Evolutionary conservation across 1,140 invertebrate species (phyloP).

Genomic region (Hyles euphorbiae): DNA sequence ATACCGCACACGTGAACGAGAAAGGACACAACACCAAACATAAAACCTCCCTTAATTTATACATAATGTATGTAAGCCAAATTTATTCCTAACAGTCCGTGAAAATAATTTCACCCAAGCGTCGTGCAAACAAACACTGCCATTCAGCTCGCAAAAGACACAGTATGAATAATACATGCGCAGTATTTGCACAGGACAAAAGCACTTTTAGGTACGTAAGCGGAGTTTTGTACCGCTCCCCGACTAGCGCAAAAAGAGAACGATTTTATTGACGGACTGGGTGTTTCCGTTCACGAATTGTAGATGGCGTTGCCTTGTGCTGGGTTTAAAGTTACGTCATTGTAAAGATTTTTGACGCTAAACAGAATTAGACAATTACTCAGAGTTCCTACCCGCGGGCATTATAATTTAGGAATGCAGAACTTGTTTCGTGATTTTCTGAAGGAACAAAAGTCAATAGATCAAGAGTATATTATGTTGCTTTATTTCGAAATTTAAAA

Average conservation of each 20-base stretch:
- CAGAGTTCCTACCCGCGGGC: too few species aligned
- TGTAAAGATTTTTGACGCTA: too few species aligned
- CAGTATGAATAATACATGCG: conserved; percentile 51
- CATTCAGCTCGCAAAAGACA: conserved; percentile 30
- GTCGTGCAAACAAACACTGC: conserved; percentile 13
- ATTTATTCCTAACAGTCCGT: conserved; percentile 2
- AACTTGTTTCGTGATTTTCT: too few species aligned
- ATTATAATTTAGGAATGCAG: too few species aligned
- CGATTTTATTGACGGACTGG: conserved; percentile 5
- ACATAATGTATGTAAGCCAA: not conserved
- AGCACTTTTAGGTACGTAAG: conserved; percentile 26
- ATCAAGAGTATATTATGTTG: too few species aligned
- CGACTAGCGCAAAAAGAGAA: conserved; percentile 27
- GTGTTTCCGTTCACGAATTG: not conserved
- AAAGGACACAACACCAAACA: too few species aligned
- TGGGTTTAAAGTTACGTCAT: not conserved
- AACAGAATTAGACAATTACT: too few species aligned
- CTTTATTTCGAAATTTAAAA: too few species aligned
- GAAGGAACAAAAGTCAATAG: too few species aligned
- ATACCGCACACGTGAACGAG: too few species aligned
- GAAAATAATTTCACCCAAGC: conserved; percentile 2
- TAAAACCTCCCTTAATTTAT: too few species aligned
- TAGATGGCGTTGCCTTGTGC: conserved; percentile 1
- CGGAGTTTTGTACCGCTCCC: conserved; percentile 27
- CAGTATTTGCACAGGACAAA: conserved; percentile 46